Evolutionary conservation across 92 coral and sea anemone species (phyloP).

Genomic region (Phymanthus crucifer): DNA sequence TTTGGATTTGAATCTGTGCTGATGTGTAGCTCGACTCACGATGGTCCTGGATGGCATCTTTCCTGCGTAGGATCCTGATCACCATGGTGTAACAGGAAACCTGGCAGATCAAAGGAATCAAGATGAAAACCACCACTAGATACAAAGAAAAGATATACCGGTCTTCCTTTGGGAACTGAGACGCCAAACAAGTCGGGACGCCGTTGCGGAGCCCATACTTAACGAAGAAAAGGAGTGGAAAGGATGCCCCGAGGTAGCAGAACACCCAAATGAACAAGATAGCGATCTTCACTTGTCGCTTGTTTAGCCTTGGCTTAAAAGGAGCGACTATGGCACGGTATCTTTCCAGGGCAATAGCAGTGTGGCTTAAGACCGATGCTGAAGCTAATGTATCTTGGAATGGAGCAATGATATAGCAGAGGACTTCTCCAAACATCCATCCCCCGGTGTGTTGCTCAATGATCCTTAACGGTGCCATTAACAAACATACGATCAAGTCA

Average conservation of each 20-base stretch:
- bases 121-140: slow-evolving; percentile 58
- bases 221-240: slow-evolving; percentile 56
- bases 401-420: slow-evolving; percentile 64
- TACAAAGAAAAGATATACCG: slow-evolving; percentile 57
- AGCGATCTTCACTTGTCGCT: slow-evolving; percentile 43
- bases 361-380: slow-evolving; percentile 70
- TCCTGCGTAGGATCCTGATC: slow-evolving; percentile 34
- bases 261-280: slow-evolving; percentile 42
- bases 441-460: slow-evolving; percentile 53
- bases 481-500: slow-evolving; percentile 57
- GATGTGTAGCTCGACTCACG: slow-evolving; percentile 22
- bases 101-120: slow-evolving; percentile 51
- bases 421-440: slow-evolving; percentile 76
- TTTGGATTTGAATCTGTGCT: slow-evolving; percentile 4
- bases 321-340: slow-evolving; percentile 62
- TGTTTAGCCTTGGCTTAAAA: slow-evolving; percentile 48
- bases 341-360: slow-evolving; percentile 75
- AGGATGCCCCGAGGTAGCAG: slow-evolving; percentile 41
- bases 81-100: slow-evolving; percentile 49
- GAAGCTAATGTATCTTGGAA: slow-evolving; percentile 68
- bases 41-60: slow-evolving; percentile 38
- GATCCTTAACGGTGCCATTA: slow-evolving; percentile 61
- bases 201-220: background rate
- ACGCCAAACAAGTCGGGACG: slow-evolving; percentile 12
- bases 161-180: slow-evolving; percentile 23